These are phyloP conservation scores for Sandelia bainsii DNA, from an alignment of 2,797 vertebrate species.

Conservation along the genomic window DNA sequence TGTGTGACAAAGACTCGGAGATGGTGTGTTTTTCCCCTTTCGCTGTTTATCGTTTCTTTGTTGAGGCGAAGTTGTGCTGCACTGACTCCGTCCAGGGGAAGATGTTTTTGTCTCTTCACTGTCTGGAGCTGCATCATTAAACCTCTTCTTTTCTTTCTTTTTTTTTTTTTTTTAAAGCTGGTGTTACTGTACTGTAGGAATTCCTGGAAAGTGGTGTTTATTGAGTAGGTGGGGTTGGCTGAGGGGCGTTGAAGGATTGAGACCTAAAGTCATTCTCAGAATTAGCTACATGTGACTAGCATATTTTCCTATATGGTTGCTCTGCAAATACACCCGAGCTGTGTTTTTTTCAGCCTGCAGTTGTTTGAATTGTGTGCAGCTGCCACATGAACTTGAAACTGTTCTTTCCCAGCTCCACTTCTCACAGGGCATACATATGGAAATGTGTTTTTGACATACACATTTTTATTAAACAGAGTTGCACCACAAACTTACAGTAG, in stretches of 20 bases:
- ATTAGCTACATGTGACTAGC: slow-evolving; percentile 40
- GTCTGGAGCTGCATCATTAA: no score
- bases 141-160: fast-evolving
- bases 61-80: slow-evolving; percentile 12
- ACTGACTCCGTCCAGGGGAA: background rate
- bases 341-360: background rate
- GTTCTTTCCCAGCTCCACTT: background rate
- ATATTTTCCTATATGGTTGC: slow-evolving; percentile 13
- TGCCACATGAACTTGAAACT: background rate
- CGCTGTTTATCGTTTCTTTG: background rate
- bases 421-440: background rate
- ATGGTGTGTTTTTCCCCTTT: background rate
- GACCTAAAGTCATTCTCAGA: slow-evolving; percentile 8
- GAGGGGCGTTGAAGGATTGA: background rate
- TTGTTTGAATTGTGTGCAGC: slow-evolving; percentile 6
- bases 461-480: no score
- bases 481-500: no score
- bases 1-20: background rate
- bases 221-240: background rate
- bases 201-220: background rate
- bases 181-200: background rate
- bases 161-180: no score
- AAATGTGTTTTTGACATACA: no score
- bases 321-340: background rate
- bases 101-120: background rate